These are phyloP conservation scores for Nemotelus nigrinus DNA, from an alignment of 2,888 invertebrate genomes.

Conservation along the genomic window DNA sequence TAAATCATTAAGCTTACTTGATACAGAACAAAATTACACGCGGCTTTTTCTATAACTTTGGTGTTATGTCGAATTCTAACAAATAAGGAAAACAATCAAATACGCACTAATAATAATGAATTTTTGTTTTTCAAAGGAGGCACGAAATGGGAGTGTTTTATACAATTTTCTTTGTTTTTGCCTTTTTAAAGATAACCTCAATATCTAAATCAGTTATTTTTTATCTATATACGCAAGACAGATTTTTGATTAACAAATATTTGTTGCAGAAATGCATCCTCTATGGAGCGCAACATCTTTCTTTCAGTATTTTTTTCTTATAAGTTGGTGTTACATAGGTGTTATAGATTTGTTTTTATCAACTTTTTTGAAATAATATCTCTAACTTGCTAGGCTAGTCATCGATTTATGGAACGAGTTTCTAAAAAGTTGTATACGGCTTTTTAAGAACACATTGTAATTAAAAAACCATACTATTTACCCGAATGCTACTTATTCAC, in stretches of 20 bases:
- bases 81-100: slow-evolving; percentile 12
- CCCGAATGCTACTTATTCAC: no score
- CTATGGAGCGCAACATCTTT: no score
- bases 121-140: slow-evolving; percentile 44
- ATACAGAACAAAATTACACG: no score
- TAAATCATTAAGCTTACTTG: no score
- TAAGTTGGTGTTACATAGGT: slow-evolving; percentile 32
- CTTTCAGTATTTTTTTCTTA: slow-evolving; percentile 11
- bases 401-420: no score
- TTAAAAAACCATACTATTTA: no score
- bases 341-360: slow-evolving; percentile 8
- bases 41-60: slow-evolving; percentile 33
- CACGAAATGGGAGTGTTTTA: slow-evolving; percentile 49
- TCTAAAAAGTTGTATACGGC: no score
- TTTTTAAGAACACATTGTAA: no score
- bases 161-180: slow-evolving; percentile 4
- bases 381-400: no score
- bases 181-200: slow-evolving; percentile 17
- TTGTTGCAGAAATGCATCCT: no score
- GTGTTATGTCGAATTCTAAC: slow-evolving; percentile 13
- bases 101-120: neutral
- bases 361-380: neutral
- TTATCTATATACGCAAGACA: neutral
- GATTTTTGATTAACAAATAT: neutral
- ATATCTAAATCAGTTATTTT: neutral